Percentiles rank a stretch among this genome's conserved stretches.
phyloP scores from a whole-genome alignment of 2,888 invertebrate species.

The Mechanitis messenoides region DNA sequence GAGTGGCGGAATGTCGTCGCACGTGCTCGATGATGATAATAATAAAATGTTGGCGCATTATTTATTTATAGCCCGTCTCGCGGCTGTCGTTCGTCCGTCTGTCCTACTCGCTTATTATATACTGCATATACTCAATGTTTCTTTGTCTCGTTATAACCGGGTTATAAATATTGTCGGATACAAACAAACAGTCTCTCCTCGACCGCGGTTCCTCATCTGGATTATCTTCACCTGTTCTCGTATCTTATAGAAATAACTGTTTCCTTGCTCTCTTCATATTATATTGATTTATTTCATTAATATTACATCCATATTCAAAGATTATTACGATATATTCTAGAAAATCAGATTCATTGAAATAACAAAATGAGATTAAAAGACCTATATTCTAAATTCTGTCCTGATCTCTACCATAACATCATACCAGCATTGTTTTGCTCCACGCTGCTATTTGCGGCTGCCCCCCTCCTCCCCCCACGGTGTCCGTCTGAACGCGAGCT shows the following conservation, averaged over 20 bases:
- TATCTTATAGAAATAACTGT: constrained; percentile 7
- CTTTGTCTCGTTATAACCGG: constrained; percentile 47
- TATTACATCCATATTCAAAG: not conserved
- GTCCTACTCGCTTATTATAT: constrained; percentile 59
- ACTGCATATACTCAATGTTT: constrained; percentile 42
- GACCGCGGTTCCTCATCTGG: constrained; percentile 11
- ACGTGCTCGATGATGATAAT: constrained; percentile 71
- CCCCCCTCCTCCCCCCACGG: constrained; percentile 47
- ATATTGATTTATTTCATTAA: not conserved
- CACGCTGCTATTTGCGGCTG: constrained; percentile 70
- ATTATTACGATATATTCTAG: not conserved
- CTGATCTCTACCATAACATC: constrained; percentile 64
- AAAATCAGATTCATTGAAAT: no score
- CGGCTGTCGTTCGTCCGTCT: constrained; percentile 75
- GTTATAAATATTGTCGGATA: constrained; percentile 32
- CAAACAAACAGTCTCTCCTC: constrained; percentile 26
- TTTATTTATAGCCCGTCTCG: constrained; percentile 74
- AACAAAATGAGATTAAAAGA: constrained; percentile 14
- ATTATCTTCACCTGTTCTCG: constrained; percentile 22
- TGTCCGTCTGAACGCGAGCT: constrained; percentile 70
- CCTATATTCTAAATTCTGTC: constrained; percentile 31
- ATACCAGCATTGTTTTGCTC: constrained; percentile 73
- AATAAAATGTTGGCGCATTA: constrained; percentile 76
- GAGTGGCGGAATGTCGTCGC: constrained; percentile 67
- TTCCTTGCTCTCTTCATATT: constrained; percentile 7